Evolutionary conservation across 1,140 invertebrate genomes (phyloP).

Genomic region (Schlechtendalia chinensis): DNA sequence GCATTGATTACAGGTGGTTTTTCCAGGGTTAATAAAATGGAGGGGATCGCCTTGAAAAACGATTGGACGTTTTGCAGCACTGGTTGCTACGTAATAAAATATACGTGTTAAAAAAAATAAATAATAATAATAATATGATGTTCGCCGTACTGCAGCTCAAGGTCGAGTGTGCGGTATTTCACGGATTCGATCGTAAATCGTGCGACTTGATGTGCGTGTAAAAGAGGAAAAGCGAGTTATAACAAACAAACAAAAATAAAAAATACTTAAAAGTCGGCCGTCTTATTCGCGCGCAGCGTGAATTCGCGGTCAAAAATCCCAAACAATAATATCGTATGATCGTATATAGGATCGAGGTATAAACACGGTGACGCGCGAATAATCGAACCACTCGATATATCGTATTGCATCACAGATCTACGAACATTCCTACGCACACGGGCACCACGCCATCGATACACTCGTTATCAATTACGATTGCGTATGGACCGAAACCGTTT

Average conservation of each 20-base stretch:
- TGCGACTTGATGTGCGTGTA: neutral
- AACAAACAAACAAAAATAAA: neutral
- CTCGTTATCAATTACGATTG: too few species aligned
- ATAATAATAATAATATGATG: neutral
- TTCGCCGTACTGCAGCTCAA: neutral
- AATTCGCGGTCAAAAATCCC: too few species aligned
- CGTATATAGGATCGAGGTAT: too few species aligned
- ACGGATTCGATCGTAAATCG: neutral
- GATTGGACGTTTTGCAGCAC: constrained; percentile 10
- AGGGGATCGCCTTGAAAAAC: constrained; percentile 17
- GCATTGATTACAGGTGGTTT: constrained; percentile 13
- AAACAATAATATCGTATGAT: too few species aligned
- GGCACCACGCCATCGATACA: too few species aligned
- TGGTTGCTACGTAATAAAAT: constrained; percentile 18
- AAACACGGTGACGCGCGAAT: too few species aligned
- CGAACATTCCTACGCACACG: too few species aligned
- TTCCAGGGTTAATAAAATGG: neutral
- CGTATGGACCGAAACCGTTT: too few species aligned
- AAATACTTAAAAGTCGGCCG: too few species aligned
- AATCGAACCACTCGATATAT: too few species aligned
- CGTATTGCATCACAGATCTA: too few species aligned
- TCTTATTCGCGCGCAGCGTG: neutral
- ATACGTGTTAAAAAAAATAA: constrained; percentile 1
- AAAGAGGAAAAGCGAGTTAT: neutral
- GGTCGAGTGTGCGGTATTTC: neutral